These are phyloP conservation scores for Nasonovia ribisnigri DNA, from an alignment of 2,888 invertebrate genomes.

Conservation along the genomic window DNA sequence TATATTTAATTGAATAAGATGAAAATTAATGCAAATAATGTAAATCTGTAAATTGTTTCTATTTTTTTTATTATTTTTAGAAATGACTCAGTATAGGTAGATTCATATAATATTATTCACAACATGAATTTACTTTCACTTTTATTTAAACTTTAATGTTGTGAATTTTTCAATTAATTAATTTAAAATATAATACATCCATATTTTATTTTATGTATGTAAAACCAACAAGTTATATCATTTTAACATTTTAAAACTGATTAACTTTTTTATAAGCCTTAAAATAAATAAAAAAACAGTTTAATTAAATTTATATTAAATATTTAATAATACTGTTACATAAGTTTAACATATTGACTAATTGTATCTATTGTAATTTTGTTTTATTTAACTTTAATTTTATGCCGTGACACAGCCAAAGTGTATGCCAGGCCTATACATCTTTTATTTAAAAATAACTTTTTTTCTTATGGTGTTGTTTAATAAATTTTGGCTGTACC, in stretches of 20 bases:
- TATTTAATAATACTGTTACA: background rate
- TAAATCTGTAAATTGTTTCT: background rate
- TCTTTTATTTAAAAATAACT: background rate
- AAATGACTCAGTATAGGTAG: background rate
- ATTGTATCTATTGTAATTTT: conserved; percentile 7
- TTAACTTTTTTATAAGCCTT: background rate
- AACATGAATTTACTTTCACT: conserved; percentile 14
- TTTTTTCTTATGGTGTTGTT: background rate
- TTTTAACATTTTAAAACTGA: background rate
- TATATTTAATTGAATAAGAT: background rate
- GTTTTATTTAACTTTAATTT: conserved; percentile 9
- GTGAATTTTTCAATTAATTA: background rate
- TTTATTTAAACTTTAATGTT: background rate
- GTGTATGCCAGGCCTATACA: background rate
- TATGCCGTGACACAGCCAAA: background rate
- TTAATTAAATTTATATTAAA: background rate
- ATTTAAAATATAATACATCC: background rate
- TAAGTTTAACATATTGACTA: background rate
- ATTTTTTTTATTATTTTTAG: conserved; percentile 14
- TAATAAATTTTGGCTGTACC: background rate
- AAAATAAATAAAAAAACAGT: background rate
- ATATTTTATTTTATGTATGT: background rate
- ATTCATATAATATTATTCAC: background rate
- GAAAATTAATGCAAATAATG: background rate
- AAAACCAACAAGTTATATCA: background rate